A percentile compares a stretch with the other conserved stretches of the same genome.
Evolutionary conservation across 2,888 invertebrate species (phyloP).

Genomic region (Platynereis dumerilii): DNA sequence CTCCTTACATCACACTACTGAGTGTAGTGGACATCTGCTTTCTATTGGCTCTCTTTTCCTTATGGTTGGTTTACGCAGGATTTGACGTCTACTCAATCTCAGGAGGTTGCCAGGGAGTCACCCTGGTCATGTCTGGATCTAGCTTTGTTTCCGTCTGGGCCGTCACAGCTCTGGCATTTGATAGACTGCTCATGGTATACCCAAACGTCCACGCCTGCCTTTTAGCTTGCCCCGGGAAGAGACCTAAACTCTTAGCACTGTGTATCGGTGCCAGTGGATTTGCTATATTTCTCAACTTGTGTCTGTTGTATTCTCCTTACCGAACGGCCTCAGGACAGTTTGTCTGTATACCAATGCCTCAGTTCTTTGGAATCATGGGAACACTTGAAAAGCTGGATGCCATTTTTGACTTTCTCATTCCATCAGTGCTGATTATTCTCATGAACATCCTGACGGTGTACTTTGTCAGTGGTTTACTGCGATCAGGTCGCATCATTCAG

Average conservation of each 20-base stretch:
- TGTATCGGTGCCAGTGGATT: background rate
- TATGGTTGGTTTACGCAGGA: slow-evolving; percentile 1
- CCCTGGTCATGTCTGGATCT: background rate
- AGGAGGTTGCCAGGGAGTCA: slow-evolving; percentile 2
- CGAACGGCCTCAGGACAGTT: background rate
- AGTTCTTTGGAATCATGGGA: background rate
- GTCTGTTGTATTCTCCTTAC: background rate
- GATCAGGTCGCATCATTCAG: no score
- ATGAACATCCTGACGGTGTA: background rate
- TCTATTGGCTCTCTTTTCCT: background rate
- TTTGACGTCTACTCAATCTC: background rate
- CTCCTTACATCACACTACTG: background rate
- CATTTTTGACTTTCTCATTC: background rate
- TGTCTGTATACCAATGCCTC: background rate
- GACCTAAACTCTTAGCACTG: no score
- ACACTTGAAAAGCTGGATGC: background rate
- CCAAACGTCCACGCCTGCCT: no score
- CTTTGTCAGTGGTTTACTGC: background rate
- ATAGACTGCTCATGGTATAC: background rate
- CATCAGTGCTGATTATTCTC: background rate
- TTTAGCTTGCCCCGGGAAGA: no score
- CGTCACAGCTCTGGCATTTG: background rate
- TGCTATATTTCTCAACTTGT: slow-evolving; percentile 1
- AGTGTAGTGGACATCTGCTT: background rate
- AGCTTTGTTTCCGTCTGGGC: background rate